A percentile compares a stretch with the other conserved stretches of the same genome.
These are phyloP conservation scores for Catalaphyllia jardinei DNA, from an alignment of 64 coral and sea anemone species.

Conservation along the genomic window DNA sequence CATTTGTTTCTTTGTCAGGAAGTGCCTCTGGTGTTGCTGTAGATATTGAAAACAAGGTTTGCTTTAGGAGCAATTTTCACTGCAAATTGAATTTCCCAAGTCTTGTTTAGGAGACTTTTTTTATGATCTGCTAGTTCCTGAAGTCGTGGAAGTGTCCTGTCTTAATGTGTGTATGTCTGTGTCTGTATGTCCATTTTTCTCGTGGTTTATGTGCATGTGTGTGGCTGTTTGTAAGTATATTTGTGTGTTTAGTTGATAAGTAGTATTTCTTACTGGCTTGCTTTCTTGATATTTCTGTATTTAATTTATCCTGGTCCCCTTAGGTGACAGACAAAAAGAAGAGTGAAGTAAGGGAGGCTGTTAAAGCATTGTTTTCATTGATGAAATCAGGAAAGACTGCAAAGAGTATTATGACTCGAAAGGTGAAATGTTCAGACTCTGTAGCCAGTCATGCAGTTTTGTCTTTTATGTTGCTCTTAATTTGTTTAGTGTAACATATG, in stretches of 20 bases:
- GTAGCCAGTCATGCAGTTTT: not conserved
- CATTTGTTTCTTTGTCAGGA: not conserved
- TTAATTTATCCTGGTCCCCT: not conserved
- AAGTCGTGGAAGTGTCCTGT: not conserved
- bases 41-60: constrained; percentile 55
- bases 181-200: no score
- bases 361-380: constrained; percentile 57
- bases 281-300: no score
- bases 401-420: constrained; percentile 41
- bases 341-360: constrained; percentile 50
- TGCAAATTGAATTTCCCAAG: not conserved
- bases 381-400: constrained; percentile 55
- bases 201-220: no score
- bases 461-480: not conserved
- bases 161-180: no score
- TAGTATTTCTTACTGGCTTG: no score
- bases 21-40: constrained; percentile 70
- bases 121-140: not conserved
- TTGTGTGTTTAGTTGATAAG: no score
- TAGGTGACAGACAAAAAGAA: constrained; percentile 56
- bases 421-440: constrained; percentile 11
- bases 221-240: no score
- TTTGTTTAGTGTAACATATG: no score
- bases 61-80: not conserved
- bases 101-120: not conserved